A percentile compares a stretch with the other conserved stretches of the same genome.
phyloP scores from a whole-genome alignment of 2,113 vertebrate genomes.

The Pachypanchax playfairii region DNA sequence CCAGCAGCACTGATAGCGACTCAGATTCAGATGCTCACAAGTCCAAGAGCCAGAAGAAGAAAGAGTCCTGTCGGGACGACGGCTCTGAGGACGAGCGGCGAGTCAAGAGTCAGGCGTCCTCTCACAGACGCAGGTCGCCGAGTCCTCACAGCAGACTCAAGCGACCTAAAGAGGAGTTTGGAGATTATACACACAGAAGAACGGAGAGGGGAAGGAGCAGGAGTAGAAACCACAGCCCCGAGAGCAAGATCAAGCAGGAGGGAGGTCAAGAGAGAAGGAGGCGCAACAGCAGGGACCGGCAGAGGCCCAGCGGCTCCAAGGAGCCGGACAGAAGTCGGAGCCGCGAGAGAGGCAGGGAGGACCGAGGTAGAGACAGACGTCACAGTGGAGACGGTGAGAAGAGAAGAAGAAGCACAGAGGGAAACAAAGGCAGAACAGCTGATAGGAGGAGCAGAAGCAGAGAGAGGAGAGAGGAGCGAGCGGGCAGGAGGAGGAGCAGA shows the following conservation, averaged over 20 bases:
- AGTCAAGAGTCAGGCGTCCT: conserved; percentile 77
- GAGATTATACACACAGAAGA: conserved; percentile 60
- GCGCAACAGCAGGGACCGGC: conserved; percentile 66
- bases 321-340: conserved; percentile 50
- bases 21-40: conserved; percentile 80
- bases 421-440: conserved; percentile 66
- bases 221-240: conserved; percentile 66
- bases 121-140: conserved; percentile 75
- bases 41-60: conserved; percentile 80
- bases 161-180: conserved; percentile 58
- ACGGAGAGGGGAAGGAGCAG: conserved; percentile 71
- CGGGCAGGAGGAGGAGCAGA: conserved; percentile 47
- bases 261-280: conserved; percentile 70
- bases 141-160: conserved; percentile 56
- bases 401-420: conserved; percentile 54
- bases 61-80: conserved; percentile 80
- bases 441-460: conserved; percentile 74
- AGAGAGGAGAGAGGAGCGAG: conserved; percentile 59
- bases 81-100: conserved; percentile 77
- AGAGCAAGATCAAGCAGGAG: conserved; percentile 40
- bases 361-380: conserved; percentile 45
- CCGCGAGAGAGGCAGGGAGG: conserved; percentile 58
- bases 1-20: conserved; percentile 75
- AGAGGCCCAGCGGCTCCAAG: conserved; percentile 49
- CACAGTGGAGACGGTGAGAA: conserved; percentile 56